These are phyloP conservation scores for Epiblema foenella DNA, from an alignment of 2,888 invertebrate species.

Conservation along the genomic window DNA sequence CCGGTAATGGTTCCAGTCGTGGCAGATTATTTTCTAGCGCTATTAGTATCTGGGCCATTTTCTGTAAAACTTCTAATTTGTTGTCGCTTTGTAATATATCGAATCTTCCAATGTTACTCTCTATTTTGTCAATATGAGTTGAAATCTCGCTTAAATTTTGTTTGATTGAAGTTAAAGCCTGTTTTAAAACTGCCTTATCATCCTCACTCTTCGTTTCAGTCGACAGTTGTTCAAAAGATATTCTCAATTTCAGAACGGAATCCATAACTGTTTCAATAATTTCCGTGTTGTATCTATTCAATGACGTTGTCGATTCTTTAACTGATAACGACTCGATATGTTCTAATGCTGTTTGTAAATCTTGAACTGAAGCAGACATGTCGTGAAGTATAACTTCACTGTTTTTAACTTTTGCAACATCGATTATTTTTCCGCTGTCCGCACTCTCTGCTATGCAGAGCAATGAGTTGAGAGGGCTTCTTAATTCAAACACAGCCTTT, in stretches of 20 bases:
- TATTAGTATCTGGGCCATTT: slow-evolving; percentile 78
- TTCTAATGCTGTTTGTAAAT: slow-evolving; percentile 77
- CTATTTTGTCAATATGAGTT: slow-evolving; percentile 62
- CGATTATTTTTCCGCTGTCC: slow-evolving; percentile 58
- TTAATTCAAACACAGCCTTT: slow-evolving; percentile 73
- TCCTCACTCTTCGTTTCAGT: slow-evolving; percentile 59
- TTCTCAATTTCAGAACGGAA: slow-evolving; percentile 86
- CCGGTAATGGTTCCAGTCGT: slow-evolving; percentile 61
- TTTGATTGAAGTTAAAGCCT: slow-evolving; percentile 65
- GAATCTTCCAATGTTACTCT: slow-evolving; percentile 67
- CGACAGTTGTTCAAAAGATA: slow-evolving; percentile 82
- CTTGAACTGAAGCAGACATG: slow-evolving; percentile 79
- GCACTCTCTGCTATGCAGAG: slow-evolving; percentile 68
- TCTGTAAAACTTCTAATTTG: slow-evolving; percentile 74
- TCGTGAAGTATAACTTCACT: slow-evolving; percentile 73
- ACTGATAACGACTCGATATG: slow-evolving; percentile 81
- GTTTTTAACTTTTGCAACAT: slow-evolving; percentile 58
- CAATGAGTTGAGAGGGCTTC: slow-evolving; percentile 68
- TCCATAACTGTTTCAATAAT: slow-evolving; percentile 87
- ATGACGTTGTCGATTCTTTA: slow-evolving; percentile 74
- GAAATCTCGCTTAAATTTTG: slow-evolving; percentile 70
- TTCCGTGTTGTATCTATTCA: slow-evolving; percentile 82
- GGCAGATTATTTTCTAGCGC: slow-evolving; percentile 73
- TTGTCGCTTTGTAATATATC: slow-evolving; percentile 76
- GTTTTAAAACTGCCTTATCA: slow-evolving; percentile 63